These are phyloP conservation scores for Diacarnus erythraeanus DNA, from an alignment of 37 sponge, comb jelly and placozoan species.

Conservation along the genomic window DNA sequence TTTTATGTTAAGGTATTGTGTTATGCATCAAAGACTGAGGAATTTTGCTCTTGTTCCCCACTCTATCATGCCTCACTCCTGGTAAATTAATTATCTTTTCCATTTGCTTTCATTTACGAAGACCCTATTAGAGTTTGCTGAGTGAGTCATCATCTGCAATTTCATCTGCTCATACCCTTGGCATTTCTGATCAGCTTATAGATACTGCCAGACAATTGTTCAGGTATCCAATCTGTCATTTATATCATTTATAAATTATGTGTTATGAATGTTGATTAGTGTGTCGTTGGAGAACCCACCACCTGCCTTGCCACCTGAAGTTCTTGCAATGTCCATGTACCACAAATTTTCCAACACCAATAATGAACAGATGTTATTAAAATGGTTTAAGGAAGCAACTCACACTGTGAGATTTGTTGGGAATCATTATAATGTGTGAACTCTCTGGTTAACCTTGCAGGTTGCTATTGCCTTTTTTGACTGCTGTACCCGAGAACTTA, in stretches of 20 bases:
- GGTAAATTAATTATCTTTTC: too few species aligned
- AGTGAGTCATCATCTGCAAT: too few species aligned
- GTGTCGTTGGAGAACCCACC: neutral
- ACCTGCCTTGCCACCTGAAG: neutral
- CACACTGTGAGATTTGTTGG: neutral
- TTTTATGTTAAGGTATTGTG: neutral
- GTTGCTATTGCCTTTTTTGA: neutral
- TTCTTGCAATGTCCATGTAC: neutral
- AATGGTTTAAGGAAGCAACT: neutral
- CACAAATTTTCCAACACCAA: neutral
- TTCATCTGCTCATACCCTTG: neutral
- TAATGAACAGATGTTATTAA: neutral
- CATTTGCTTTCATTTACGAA: too few species aligned
- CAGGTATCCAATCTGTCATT: too few species aligned
- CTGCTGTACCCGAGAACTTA: neutral
- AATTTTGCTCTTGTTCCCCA: neutral
- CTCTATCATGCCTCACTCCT: neutral
- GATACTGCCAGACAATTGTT: neutral
- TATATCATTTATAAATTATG: too few species aligned
- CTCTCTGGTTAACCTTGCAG: neutral
- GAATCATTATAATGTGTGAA: neutral
- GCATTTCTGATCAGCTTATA: neutral
- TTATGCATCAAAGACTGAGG: neutral
- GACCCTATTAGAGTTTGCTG: too few species aligned
- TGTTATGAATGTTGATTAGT: neutral